Percentiles rank a stretch among this genome's conserved stretches.
phyloP scores from a whole-genome alignment of 2,888 invertebrate genomes.

The Carabus problematicus region DNA sequence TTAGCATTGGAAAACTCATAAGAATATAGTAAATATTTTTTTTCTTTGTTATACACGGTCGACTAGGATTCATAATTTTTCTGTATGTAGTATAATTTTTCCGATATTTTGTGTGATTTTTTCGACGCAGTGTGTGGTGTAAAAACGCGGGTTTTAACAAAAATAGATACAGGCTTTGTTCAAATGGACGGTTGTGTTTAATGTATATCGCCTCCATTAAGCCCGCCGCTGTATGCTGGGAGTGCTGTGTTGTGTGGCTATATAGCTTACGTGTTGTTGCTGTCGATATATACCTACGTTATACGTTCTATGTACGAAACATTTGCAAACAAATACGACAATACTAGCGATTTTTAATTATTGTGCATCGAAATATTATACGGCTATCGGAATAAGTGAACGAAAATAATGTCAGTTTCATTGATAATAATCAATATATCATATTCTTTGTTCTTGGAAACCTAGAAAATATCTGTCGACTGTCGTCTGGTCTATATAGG shows the following conservation, averaged over 20 bases:
- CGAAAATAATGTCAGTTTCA: slow-evolving; percentile 36
- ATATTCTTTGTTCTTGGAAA: slow-evolving; percentile 33
- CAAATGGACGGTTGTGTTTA: slow-evolving; percentile 58
- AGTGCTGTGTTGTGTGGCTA: slow-evolving; percentile 45
- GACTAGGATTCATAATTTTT: slow-evolving; percentile 50
- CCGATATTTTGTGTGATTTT: slow-evolving; percentile 53
- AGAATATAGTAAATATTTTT: slow-evolving; percentile 49
- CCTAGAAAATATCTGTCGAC: no score
- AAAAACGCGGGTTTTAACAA: slow-evolving; percentile 30
- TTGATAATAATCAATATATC: slow-evolving; percentile 25
- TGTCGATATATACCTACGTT: no score
- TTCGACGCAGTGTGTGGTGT: slow-evolving; percentile 47
- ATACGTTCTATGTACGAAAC: slow-evolving; percentile 22
- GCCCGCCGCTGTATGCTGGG: slow-evolving; percentile 54
- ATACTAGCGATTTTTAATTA: neutral
- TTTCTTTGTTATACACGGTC: slow-evolving; percentile 42
- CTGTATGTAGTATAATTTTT: slow-evolving; percentile 38
- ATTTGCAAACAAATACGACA: neutral
- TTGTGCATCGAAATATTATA: slow-evolving; percentile 8
- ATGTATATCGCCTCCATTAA: slow-evolving; percentile 61
- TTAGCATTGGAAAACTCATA: slow-evolving; percentile 57
- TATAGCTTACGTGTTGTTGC: slow-evolving; percentile 44
- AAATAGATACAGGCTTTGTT: slow-evolving; percentile 55
- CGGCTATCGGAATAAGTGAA: neutral
- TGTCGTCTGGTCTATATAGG: no score